Evolutionary conservation across 2,888 invertebrate genomes (phyloP).

Genomic region (Charanyca ferruginea): DNA sequence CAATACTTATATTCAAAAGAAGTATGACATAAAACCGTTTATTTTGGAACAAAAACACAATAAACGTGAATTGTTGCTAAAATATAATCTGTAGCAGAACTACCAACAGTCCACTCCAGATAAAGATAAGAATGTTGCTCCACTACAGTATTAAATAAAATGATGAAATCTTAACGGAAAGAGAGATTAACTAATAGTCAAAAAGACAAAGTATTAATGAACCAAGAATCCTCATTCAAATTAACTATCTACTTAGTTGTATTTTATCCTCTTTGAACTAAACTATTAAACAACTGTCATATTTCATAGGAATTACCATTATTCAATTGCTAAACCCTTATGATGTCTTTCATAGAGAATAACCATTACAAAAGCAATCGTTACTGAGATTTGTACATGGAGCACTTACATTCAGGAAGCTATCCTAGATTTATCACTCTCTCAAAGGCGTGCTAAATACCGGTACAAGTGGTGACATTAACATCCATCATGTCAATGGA

Average conservation of each 20-base stretch:
- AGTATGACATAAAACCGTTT: too few relatives aligned
- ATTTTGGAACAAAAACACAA: too few relatives aligned
- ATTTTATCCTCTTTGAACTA: conserved; percentile 40
- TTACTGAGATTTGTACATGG: conserved; percentile 61
- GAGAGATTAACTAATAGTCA: neutral
- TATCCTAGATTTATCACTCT: conserved; percentile 77
- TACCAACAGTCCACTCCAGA: too few relatives aligned
- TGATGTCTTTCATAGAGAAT: conserved; percentile 34
- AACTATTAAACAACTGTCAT: conserved; percentile 41
- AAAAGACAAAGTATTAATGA: neutral
- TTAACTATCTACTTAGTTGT: conserved; percentile 32
- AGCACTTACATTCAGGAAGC: conserved; percentile 74
- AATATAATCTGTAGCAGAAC: neutral
- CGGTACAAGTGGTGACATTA: conserved; percentile 74
- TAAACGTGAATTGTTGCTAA: neutral
- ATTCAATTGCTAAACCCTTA: conserved; percentile 31
- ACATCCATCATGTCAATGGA: conserved; percentile 80
- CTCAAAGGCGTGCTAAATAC: conserved; percentile 79
- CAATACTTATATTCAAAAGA: too few relatives aligned
- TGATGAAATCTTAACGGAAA: neutral
- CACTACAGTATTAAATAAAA: too few relatives aligned
- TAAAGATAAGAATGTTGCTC: too few relatives aligned
- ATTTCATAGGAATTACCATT: conserved; percentile 45
- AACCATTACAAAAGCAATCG: conserved; percentile 40
- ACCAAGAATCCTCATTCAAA: conserved; percentile 22